Conservation (phyloP, 2,888 invertebrate genomes). For the Alentia gelatinosa region DNA sequence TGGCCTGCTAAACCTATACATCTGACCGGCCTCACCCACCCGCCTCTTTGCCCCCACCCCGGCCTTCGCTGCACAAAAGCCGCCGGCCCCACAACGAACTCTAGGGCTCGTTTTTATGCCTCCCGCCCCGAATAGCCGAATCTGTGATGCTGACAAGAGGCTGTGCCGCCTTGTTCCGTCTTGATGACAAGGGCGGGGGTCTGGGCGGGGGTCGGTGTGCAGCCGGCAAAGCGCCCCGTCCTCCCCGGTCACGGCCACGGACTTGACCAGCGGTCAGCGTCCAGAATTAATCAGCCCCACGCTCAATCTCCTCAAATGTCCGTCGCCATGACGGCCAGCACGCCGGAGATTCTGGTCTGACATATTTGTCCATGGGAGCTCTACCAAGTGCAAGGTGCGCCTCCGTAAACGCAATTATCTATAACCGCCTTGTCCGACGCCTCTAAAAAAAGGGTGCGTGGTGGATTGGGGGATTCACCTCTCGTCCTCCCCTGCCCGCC, state of each 20-base stretch:
- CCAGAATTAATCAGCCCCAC: not conserved
- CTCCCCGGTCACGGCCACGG: no score
- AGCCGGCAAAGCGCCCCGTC: no score
- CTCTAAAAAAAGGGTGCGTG: no score
- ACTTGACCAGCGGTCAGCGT: not conserved
- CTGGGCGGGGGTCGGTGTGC: no score
- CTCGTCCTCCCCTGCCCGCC: not conserved
- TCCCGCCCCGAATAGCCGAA: not conserved
- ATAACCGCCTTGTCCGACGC: not conserved
- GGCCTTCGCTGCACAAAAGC: no score
- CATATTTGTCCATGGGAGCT: not conserved
- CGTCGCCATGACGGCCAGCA: not conserved
- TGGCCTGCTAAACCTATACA: not conserved
- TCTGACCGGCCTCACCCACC: not conserved
- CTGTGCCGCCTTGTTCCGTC: not conserved
- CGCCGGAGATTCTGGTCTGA: not conserved
- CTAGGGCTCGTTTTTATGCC: no score
- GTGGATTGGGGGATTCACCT: not conserved
- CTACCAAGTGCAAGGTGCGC: not conserved
- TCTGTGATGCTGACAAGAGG: not conserved
- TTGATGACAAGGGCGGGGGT: no score
- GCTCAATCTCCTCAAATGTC: constrained; percentile 7
- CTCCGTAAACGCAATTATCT: not conserved
- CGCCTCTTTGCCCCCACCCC: no score
- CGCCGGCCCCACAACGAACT: no score